Evolutionary conservation across 2,113 vertebrate species (phyloP).

Genomic region (Psittacus erithacus): DNA sequence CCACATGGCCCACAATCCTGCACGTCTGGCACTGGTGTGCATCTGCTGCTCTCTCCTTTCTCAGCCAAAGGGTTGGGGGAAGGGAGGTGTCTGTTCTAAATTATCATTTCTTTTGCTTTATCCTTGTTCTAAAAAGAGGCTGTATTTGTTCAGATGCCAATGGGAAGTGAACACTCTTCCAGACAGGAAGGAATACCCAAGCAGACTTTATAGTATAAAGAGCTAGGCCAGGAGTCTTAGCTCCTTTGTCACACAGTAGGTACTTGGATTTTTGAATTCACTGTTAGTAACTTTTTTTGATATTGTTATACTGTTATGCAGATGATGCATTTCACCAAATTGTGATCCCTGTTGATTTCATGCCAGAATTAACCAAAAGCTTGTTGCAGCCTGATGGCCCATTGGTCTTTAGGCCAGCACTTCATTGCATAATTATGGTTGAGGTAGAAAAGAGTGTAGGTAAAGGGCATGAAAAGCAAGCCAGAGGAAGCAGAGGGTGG

Average conservation of each 20-base stretch:
- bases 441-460: background rate
- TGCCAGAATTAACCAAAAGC: background rate
- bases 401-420: background rate
- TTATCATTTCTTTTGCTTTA: background rate
- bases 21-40: background rate
- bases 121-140: background rate
- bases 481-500: background rate
- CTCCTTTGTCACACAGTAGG: background rate
- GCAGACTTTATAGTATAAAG: background rate
- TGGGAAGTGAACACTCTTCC: background rate
- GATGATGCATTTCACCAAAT: background rate
- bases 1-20: background rate
- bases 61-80: background rate
- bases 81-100: background rate
- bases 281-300: background rate
- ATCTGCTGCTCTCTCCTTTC: background rate
- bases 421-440: rapidly evolving
- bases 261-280: background rate
- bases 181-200: background rate
- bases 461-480: background rate
- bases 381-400: background rate
- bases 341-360: background rate
- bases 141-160: background rate
- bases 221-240: background rate
- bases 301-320: background rate